phyloP scores from a whole-genome alignment of 2,888 invertebrate species.

The Phrixothrix hirtus region DNA sequence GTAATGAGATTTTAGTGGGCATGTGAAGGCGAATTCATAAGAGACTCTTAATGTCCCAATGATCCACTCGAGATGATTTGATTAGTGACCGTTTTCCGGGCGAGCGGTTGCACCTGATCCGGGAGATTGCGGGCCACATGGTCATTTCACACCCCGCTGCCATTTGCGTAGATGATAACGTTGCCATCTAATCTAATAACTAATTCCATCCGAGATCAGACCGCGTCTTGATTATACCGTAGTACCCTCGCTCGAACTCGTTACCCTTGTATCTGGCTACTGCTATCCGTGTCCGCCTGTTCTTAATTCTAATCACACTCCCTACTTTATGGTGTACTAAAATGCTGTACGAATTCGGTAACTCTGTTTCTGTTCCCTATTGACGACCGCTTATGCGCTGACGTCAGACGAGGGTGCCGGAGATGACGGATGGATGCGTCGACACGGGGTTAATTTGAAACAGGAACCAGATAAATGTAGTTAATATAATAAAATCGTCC shows the following conservation, averaged over 20 bases:
- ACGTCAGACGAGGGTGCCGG: constrained; percentile 33
- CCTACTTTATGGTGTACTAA: constrained; percentile 34
- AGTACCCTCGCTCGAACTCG: constrained; percentile 32
- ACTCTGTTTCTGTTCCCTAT: constrained; percentile 33
- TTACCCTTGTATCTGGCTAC: constrained; percentile 36
- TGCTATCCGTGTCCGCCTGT: constrained; percentile 36
- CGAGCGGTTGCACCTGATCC: constrained; percentile 45
- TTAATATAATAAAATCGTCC: constrained; percentile 49
- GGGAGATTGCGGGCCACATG: constrained; percentile 38
- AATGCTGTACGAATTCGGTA: constrained; percentile 32
- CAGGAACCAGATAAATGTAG: constrained; percentile 52
- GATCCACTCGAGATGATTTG: constrained; percentile 44
- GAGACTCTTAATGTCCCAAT: constrained; percentile 36
- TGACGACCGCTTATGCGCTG: constrained; percentile 32
- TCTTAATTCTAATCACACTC: constrained; percentile 37
- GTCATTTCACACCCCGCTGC: constrained; percentile 43
- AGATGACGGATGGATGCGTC: constrained; percentile 49
- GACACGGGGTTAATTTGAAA: constrained; percentile 53
- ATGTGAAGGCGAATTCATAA: constrained; percentile 14
- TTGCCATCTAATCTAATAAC: constrained; percentile 46
- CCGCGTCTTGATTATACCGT: constrained; percentile 34
- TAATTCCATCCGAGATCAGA: constrained; percentile 38
- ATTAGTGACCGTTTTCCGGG: constrained; percentile 46
- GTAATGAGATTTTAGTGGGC: constrained; percentile 8
- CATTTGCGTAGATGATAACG: constrained; percentile 42